Evolutionary conservation across 2,797 vertebrate species (phyloP).

Genomic region (Psittacula echo): DNA sequence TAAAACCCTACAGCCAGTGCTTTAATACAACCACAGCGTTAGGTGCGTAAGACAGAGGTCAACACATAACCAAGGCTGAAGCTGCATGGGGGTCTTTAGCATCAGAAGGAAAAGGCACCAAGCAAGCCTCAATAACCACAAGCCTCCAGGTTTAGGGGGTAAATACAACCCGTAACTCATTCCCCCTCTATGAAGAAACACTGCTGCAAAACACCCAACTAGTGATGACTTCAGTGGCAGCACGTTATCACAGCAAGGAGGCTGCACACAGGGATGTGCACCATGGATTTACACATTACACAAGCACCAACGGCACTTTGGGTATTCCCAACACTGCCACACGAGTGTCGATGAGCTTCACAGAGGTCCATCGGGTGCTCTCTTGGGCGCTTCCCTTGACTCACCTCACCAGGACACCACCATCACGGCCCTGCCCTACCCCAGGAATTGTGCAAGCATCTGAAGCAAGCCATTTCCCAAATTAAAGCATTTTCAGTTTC

Average conservation of each 20-base stretch:
- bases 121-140: not conserved
- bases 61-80: accelerated
- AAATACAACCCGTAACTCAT: not conserved
- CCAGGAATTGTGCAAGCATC: not conserved
- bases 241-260: not conserved
- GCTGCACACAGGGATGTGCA: accelerated
- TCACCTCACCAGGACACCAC: no score
- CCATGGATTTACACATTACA: not conserved
- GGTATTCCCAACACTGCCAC: not conserved
- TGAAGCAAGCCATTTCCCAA: not conserved
- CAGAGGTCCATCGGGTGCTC: accelerated
- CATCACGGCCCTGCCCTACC: not conserved
- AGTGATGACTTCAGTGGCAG: accelerated
- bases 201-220: not conserved
- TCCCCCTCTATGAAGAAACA: not conserved
- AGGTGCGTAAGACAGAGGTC: not conserved
- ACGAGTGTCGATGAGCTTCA: accelerated
- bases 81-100: not conserved
- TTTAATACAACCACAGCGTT: accelerated
- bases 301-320: not conserved
- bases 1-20: accelerated
- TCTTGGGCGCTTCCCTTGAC: no score
- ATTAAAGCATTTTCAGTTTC: not conserved
- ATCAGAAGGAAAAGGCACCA: not conserved
- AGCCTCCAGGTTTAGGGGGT: not conserved